Evolutionary conservation across 2,888 invertebrate genomes (phyloP).

Genomic region (Dolomedes plantarius): DNA sequence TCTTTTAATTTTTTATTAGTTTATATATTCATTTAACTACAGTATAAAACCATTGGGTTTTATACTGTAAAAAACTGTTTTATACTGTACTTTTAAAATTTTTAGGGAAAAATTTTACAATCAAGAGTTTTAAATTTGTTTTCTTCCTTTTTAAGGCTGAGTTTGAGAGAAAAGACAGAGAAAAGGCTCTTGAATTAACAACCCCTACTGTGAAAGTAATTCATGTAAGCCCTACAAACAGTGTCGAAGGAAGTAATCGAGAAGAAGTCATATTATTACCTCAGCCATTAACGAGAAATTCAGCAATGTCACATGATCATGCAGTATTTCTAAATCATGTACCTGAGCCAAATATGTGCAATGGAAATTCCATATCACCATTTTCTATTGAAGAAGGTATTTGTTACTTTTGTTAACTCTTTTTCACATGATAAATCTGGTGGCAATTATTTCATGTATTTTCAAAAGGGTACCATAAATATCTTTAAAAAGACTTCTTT

Average conservation of each 20-base stretch:
- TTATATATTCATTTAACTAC: too few relatives aligned
- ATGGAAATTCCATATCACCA: slow-evolving; percentile 37
- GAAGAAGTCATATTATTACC: slow-evolving; percentile 57
- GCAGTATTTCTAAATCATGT: background rate
- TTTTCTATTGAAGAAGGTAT: slow-evolving; percentile 55
- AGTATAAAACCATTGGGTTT: too few relatives aligned
- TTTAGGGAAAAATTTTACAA: too few relatives aligned
- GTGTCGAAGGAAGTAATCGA: slow-evolving; percentile 38
- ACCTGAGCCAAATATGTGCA: slow-evolving; percentile 16
- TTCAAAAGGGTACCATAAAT: too few relatives aligned
- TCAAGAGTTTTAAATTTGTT: too few relatives aligned
- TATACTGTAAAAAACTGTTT: too few relatives aligned
- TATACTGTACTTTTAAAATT: too few relatives aligned
- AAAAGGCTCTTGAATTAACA: slow-evolving; percentile 4
- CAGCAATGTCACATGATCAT: background rate
- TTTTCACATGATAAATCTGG: too few relatives aligned
- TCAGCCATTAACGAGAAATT: slow-evolving; percentile 37
- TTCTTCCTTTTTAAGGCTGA: background rate
- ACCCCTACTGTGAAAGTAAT: slow-evolving; percentile 53
- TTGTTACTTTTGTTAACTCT: too few relatives aligned
- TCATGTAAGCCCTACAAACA: slow-evolving; percentile 66
- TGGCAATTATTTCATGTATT: too few relatives aligned
- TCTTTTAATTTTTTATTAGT: too few relatives aligned
- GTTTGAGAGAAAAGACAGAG: slow-evolving; percentile 17
- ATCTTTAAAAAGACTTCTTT: too few relatives aligned